Evolutionary conservation across 2,888 invertebrate species (phyloP), one percentile per base, ranked within the genome.

Genomic region (Galerucella pusilla): DNA sequence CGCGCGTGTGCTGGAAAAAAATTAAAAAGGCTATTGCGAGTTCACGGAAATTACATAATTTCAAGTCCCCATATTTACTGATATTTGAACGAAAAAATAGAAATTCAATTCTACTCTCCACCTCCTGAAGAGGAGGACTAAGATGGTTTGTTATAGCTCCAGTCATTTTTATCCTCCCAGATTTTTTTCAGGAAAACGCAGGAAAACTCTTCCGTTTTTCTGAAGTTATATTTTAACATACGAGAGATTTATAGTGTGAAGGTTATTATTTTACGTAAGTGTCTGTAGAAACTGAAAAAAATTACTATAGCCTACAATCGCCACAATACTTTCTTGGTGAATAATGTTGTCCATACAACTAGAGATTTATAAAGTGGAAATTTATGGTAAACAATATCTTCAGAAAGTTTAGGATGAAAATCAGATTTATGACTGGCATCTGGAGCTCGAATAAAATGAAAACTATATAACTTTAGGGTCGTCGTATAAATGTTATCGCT

Each of bases 381-480:
- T 78, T 74, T 74, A 76, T 78, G 69, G 71, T 76, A 76, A 68
- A 70, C 74, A 74, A 52, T 76, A 74, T 78, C 75, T 73, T 71
- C 57, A 42, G 63, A 70, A 63, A 70, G 67, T 65, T 71, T 61
- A 70, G 75, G 77, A 77, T 74, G 75, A 76, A 76, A 75, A 76
- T 75, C 76, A 73, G 73, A 80, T 81, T 80, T 80, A 79, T 75
- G 79, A 71, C 79, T 74, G 78, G 80, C 81, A 81, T 79, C 79
- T 81, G 81, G 73, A 61, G 54, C 74, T 66, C 76, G 67, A 79
- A 81, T 80, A 81, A 81, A 81, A 80, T 77, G 79, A 71, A 71
- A 76, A 76, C 78, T 76, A 69, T 80, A 79, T 75, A 79, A 78
- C 71, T 79, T 79, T 78, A 79, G 77, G 78, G 77, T 68, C 60